These are phyloP conservation scores for Pteronotus mesoamericanus DNA, from an alignment of 2,797 vertebrate species.

Conservation along the genomic window DNA sequence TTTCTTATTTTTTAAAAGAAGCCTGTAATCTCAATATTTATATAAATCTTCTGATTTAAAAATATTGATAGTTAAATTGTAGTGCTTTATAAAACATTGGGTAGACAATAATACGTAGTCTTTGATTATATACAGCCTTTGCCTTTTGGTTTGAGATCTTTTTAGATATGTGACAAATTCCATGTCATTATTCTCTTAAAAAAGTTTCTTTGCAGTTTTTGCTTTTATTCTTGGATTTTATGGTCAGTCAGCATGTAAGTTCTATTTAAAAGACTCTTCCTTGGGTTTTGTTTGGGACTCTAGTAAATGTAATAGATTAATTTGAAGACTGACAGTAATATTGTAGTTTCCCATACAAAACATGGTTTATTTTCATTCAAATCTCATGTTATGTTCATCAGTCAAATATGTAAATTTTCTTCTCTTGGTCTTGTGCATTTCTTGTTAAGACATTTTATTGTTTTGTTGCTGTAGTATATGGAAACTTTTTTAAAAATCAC, in stretches of 20 bases:
- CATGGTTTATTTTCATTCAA: background rate
- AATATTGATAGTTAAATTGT: background rate
- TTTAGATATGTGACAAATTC: background rate
- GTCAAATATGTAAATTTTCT: background rate
- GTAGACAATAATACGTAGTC: background rate
- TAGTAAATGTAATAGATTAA: background rate
- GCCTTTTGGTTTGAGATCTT: background rate
- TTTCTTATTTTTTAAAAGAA: slow-evolving; percentile 24
- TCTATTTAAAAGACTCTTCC: background rate
- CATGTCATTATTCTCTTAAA: background rate
- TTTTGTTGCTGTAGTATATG: background rate
- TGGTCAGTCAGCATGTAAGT: background rate
- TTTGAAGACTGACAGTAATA: background rate
- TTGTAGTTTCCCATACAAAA: background rate
- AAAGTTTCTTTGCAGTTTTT: background rate
- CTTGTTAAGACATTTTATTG: slow-evolving; percentile 29
- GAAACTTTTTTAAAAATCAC: background rate
- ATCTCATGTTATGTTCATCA: background rate
- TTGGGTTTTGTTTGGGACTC: background rate
- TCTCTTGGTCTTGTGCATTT: background rate
- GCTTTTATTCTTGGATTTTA: background rate
- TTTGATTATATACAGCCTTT: background rate
- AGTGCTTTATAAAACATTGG: background rate
- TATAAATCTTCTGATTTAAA: background rate
- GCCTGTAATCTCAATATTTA: background rate